Conservation (phyloP, 1,140 invertebrate species). For the Orussus abietinus region DNA sequence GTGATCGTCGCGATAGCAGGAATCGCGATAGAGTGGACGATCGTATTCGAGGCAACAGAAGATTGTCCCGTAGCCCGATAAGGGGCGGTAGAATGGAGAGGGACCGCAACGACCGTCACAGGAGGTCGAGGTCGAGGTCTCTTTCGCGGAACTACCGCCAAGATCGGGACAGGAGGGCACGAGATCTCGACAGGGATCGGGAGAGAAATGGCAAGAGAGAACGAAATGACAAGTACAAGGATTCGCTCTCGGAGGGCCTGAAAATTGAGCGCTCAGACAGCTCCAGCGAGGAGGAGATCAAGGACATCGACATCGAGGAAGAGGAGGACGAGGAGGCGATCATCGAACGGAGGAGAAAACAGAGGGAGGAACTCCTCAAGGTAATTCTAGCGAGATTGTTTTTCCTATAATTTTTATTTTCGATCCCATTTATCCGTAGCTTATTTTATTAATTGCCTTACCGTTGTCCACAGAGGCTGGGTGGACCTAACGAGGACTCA, state of each 20-base stretch:
- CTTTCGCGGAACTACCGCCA: conserved; percentile 37
- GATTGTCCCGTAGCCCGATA: conserved; percentile 43
- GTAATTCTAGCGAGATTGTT: conserved; percentile 45
- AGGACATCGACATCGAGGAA: conserved; percentile 75
- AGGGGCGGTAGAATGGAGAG: conserved; percentile 31
- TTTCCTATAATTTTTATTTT: not conserved
- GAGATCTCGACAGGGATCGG: conserved; percentile 44
- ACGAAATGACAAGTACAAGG: conserved; percentile 68
- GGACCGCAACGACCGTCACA: conserved; percentile 36
- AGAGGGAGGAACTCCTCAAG: conserved; percentile 84
- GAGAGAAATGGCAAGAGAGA: conserved; percentile 51
- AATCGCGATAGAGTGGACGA: conserved; percentile 36
- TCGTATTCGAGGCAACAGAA: conserved; percentile 31
- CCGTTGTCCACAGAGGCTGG: conserved; percentile 55
- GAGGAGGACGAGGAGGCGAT: conserved; percentile 94
- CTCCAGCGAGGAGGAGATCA: conserved; percentile 65
- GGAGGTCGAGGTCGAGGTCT: conserved; percentile 40
- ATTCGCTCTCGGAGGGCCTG: conserved; percentile 80
- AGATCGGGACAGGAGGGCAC: conserved; percentile 37
- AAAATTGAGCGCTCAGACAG: conserved; percentile 60
- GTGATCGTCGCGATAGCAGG: conserved; percentile 30
- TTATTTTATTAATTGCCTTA: conserved; percentile 19
- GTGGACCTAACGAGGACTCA: conserved; percentile 61
- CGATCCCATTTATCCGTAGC: conserved; percentile 8
- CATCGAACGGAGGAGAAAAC: conserved; percentile 84